Evolutionary conservation across 2,797 vertebrate genomes (phyloP), one percentile per base, ranked within the genome.

Genomic region (Mormyrus hasselquistii): DNA sequence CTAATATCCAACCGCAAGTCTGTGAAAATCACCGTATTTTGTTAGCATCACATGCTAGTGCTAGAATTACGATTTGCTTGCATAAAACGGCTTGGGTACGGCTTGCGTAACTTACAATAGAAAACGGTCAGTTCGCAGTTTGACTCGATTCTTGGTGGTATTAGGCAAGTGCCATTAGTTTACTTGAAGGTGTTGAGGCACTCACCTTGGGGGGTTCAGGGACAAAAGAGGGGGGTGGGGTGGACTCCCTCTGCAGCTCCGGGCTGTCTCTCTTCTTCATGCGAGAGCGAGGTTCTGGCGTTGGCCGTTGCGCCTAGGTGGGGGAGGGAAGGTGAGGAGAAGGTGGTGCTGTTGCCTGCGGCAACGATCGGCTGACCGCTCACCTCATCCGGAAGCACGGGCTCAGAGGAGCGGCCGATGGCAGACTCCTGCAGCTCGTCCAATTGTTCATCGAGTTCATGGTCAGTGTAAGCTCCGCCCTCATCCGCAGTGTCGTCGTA

Each of bases 131-230:
- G 55, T 19, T 57, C n/a, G 55, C 55, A n/a, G 55, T 57, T 6
- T n/a, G 0, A 4, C 16, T 57, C 16, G 9, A 19, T 57, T n/a
- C 53, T 19, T 57, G 19, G 25, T 34, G 38, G 22, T 7, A 16
- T 76, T 16, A n/a, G 55, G n/a, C 19, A 57, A 57, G 55, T 1
- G 2, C 2, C 57, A 62, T 22, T 62, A 62, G 7, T 62, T 25
- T 9, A 22, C 57, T 62, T 22, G n/a, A 22, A 62, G 57, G 6
- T 22, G 57, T 22, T 25, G n/a, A 62, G n/a, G 8, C n/a, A 62
- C 93, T 96, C 96, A 99, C 98, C 97, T 98, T 98, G 0, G 98
- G 98, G 89, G 98, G 98, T 91, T 99, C 98, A 52, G 98, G 98
- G 93, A 98, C 97, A 95, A 99, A 99, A 4, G 97, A 93, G 19